phyloP scores from a whole-genome alignment of 2,113 vertebrate genomes.

The Tetrax tetrax region DNA sequence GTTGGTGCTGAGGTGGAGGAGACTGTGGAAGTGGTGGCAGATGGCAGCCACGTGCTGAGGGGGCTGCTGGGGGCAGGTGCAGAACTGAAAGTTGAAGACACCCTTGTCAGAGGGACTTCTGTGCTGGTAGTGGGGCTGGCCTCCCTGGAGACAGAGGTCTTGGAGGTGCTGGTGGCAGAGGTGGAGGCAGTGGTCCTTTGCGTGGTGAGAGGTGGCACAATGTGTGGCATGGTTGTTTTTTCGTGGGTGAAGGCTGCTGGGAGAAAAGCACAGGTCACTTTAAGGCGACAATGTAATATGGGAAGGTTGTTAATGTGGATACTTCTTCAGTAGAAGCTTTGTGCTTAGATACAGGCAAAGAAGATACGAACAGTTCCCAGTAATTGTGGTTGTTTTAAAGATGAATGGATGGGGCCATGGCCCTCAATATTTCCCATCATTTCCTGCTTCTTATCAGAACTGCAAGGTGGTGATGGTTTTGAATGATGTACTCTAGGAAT shows the following conservation, averaged over 20 bases:
- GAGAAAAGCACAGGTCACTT: neutral
- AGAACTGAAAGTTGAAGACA: neutral
- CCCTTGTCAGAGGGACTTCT: neutral
- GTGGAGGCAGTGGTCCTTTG: neutral
- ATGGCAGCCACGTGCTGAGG: neutral
- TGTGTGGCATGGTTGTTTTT: neutral
- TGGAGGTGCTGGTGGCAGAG: neutral
- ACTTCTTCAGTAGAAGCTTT: accelerated
- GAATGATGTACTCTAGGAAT: accelerated
- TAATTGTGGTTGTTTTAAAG: accelerated
- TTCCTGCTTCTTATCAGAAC: accelerated
- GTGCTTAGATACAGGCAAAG: accelerated
- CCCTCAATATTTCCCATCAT: accelerated
- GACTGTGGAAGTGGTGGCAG: too few species aligned
- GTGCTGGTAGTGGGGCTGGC: neutral
- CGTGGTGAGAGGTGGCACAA: neutral
- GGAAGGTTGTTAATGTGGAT: too few species aligned
- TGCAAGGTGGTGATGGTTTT: accelerated
- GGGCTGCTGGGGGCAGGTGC: neutral
- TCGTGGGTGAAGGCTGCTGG: neutral
- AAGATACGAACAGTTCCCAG: accelerated
- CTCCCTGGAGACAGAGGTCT: neutral
- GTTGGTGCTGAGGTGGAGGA: neutral
- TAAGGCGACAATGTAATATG: too few species aligned
- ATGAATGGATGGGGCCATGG: accelerated